Percentiles rank a stretch among this genome's conserved stretches.
Conservation (phyloP, 2,113 vertebrate genomes). For the Podarcis muralis region DNA sequence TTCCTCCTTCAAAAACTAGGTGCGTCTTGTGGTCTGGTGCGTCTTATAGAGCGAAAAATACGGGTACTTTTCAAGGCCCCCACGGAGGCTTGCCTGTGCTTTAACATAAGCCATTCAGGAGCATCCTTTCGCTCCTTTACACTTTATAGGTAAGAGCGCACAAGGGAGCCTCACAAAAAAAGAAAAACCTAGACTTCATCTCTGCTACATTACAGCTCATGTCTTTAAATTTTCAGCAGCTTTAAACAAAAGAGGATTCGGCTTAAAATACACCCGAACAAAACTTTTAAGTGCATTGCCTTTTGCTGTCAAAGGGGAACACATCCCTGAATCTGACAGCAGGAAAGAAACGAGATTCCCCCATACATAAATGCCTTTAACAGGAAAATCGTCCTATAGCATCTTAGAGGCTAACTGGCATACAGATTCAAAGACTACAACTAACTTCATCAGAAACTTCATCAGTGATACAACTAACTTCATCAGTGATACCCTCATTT, state of each 20-base stretch:
- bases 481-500: not conserved
- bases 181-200: not conserved
- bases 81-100: rapidly evolving
- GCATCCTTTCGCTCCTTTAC: not conserved
- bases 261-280: not conserved
- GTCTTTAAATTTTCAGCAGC: constrained; percentile 53
- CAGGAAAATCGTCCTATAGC: not conserved
- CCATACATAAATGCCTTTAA: not conserved
- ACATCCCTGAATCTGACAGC: not conserved
- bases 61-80: not conserved
- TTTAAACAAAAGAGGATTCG: not conserved
- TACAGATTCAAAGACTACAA: not conserved
- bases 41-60: too few relatives aligned
- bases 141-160: not conserved
- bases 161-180: rapidly evolving
- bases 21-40: too few relatives aligned
- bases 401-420: not conserved
- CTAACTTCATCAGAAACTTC: not conserved
- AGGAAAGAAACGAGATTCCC: not conserved
- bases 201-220: not conserved
- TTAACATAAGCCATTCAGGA: rapidly evolving
- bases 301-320: not conserved
- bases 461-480: not conserved
- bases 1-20: too few relatives aligned
- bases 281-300: constrained; percentile 20